These are phyloP conservation scores for Drosophila mettleri DNA, from an alignment of 2,888 invertebrate genomes.

Conservation along the genomic window DNA sequence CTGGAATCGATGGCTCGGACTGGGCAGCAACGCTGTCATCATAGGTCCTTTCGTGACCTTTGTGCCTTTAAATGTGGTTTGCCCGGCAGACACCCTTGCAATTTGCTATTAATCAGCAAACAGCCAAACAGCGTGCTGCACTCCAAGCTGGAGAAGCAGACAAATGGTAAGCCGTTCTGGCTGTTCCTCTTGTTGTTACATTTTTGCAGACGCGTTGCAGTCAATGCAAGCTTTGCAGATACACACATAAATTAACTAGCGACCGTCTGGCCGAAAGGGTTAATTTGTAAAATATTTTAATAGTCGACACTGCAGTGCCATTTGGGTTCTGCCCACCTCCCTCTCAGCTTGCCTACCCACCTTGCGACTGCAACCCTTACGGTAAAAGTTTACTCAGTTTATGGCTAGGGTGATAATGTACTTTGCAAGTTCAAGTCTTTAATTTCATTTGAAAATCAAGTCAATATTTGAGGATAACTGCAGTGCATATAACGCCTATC, in stretches of 20 bases:
- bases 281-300: conserved; percentile 75
- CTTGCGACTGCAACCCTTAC: conserved; percentile 36
- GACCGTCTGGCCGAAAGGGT: conserved; percentile 56
- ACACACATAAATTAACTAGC: conserved; percentile 63
- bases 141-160: conserved; percentile 30
- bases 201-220: conserved; percentile 60
- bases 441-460: conserved; percentile 59
- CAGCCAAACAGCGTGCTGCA: conserved; percentile 55
- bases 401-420: conserved; percentile 50
- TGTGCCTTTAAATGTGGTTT: conserved; percentile 75
- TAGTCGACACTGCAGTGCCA: conserved; percentile 56
- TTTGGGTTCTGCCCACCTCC: conserved; percentile 24
- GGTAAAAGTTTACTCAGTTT: background rate
- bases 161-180: conserved; percentile 29
- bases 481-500: conserved; percentile 5
- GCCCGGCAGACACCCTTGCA: conserved; percentile 74
- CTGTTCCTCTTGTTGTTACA: conserved; percentile 46
- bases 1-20: conserved; percentile 56
- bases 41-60: conserved; percentile 71
- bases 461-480: conserved; percentile 52
- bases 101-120: conserved; percentile 77
- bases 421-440: conserved; percentile 66
- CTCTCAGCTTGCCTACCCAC: background rate
- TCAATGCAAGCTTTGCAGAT: conserved; percentile 48
- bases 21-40: conserved; percentile 15